phyloP scores from a whole-genome alignment of 1,140 invertebrate genomes.

The Dryas iulia region DNA sequence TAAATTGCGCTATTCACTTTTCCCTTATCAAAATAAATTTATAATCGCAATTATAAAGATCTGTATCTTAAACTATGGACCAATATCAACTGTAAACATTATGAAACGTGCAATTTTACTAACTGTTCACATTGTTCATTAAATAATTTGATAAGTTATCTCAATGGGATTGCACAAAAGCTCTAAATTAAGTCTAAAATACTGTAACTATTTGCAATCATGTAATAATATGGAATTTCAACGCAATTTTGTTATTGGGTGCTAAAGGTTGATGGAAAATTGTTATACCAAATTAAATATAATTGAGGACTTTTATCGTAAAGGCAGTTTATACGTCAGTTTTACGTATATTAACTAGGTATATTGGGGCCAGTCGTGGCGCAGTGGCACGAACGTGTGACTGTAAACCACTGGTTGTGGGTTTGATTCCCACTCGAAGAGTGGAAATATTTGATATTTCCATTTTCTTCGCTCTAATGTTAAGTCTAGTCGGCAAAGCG shows the following conservation, averaged over 20 bases:
- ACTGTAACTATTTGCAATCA: conserved; percentile 22
- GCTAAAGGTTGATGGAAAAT: background rate
- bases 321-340: background rate
- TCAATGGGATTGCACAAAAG: conserved; percentile 18
- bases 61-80: conserved; percentile 20
- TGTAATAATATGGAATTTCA: conserved; percentile 16
- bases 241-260: background rate
- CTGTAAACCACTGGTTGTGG: too few species aligned
- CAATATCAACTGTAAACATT: conserved; percentile 33
- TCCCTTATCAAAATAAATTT: conserved; percentile 15
- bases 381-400: too few species aligned
- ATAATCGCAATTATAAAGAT: conserved; percentile 30
- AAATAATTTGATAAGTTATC: conserved; percentile 34
- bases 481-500: too few species aligned
- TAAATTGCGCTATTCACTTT: background rate
- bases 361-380: too few species aligned
- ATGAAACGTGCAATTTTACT: conserved; percentile 28
- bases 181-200: conserved; percentile 25
- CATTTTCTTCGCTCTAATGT: too few species aligned
- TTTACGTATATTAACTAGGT: too few species aligned
- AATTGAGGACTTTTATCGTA: background rate
- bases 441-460: too few species aligned
- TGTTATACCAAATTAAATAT: background rate
- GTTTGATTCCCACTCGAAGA: too few species aligned
- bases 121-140: conserved; percentile 28